Base-by-base conservation (phyloP, 2,888 invertebrate genomes). In the Catonia carolina region DNA sequence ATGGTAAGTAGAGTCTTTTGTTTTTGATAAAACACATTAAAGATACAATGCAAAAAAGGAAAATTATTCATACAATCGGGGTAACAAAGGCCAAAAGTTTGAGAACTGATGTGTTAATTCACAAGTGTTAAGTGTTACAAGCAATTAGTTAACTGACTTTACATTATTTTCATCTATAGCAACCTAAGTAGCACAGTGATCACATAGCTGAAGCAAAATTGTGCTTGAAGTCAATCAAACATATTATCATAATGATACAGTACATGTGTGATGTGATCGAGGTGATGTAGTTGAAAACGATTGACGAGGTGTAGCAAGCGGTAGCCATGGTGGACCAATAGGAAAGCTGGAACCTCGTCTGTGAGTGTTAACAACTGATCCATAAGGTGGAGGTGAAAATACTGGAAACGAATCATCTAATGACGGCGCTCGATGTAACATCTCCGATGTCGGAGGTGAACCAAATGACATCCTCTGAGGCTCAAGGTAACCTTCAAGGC, bases 261-360 rank as follows among this genome's bases (percentile, higher is more conserved):
- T 92, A 93, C 93, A 93, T 79, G 89, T 90, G 73, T 92, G 92
- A 79, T 93, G 92, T 66, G 91, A 91, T 65, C 84, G 85, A 68
- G 85, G 81, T 62, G 89, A 86, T 63, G 86, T 84, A 69, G 84
- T 83, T 63, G 87, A 85, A 69, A 86, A 79, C 58, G 90, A 89
- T 65, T 86, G 84, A 62, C 87, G 78, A 50, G 83, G 83, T 45
- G 81, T 80, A 48, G 67, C 10, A 63, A 72, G 62, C 51, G 69
- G 67, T 61, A 68, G 65, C 64, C 71, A 68, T 56, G 71, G 69
- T n/a, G 71, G 64, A 64, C 51, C 65, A 65, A 64, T 69, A 62
- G 31, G 66, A 60, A 14, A 65, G 61, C 22, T 63, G 56, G 74
- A 76, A 61, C 75, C 73, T 57, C 75, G 70, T 45, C 76, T 75